Conservation (phyloP, 2,113 vertebrate genomes). For the Tor tambroides region DNA sequence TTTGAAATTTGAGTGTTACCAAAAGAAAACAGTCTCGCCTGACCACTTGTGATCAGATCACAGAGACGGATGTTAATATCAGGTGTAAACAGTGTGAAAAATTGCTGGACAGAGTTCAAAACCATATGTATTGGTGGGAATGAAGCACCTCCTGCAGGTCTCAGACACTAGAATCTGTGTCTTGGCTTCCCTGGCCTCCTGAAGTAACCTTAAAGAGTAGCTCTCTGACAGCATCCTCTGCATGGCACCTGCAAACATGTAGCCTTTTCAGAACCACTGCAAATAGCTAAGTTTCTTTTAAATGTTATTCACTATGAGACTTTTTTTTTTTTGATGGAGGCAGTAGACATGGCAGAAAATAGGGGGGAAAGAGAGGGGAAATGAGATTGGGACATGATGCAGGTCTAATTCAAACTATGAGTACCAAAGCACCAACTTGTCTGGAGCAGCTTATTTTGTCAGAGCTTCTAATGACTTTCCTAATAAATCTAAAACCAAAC, state of each 20-base stretch:
- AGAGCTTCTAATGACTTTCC: neutral
- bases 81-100: neutral
- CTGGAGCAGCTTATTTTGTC: neutral
- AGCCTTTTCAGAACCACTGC: neutral
- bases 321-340: too few relatives aligned
- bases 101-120: neutral
- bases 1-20: neutral
- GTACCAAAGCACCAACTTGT: neutral
- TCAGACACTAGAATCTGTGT: slow-evolving; percentile 83
- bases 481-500: neutral
- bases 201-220: slow-evolving; percentile 82
- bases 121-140: neutral
- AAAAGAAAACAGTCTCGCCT: neutral
- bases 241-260: slow-evolving; percentile 85
- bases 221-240: slow-evolving; percentile 91
- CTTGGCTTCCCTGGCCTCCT: slow-evolving; percentile 82
- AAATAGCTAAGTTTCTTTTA: neutral
- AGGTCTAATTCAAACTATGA: neutral
- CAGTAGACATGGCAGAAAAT: neutral
- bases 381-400: neutral
- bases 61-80: neutral
- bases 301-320: neutral
- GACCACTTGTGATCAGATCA: neutral
- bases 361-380: neutral
- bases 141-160: slow-evolving; percentile 84